Evolutionary conservation across 2,888 invertebrate species (phyloP).

Genomic region (Morpho achilles): DNA sequence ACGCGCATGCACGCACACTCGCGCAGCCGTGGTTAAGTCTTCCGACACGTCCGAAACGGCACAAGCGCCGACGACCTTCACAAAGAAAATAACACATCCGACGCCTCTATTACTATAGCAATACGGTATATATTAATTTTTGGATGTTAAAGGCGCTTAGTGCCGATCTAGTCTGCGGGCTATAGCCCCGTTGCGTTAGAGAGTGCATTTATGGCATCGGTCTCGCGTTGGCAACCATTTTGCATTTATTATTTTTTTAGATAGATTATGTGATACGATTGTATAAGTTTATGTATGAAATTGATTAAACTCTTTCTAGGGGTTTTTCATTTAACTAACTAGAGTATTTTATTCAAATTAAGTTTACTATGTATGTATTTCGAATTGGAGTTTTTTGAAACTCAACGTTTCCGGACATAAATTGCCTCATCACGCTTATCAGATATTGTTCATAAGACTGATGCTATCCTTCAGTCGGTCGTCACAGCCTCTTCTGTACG

Average conservation of each 20-base stretch:
- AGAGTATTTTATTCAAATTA: too few relatives aligned
- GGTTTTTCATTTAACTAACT: too few relatives aligned
- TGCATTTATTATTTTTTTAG: constrained; percentile 49
- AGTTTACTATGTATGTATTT: too few relatives aligned
- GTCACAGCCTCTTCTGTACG: too few relatives aligned
- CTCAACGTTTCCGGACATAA: too few relatives aligned
- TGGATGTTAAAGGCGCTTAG: constrained; percentile 35
- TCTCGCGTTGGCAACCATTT: constrained; percentile 68
- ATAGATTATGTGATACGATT: constrained; percentile 12
- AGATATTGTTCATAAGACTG: too few relatives aligned
- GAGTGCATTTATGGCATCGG: constrained; percentile 75
- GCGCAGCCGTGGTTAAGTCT: constrained; percentile 54
- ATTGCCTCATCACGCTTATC: too few relatives aligned
- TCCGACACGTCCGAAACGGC: constrained; percentile 32
- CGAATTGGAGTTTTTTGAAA: too few relatives aligned
- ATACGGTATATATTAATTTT: constrained; percentile 40
- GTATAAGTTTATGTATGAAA: neutral
- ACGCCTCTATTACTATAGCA: constrained; percentile 36
- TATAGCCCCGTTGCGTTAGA: constrained; percentile 73
- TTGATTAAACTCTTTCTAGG: too few relatives aligned
- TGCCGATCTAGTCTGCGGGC: constrained; percentile 32
- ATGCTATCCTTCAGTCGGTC: too few relatives aligned
- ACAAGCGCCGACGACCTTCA: constrained; percentile 65
- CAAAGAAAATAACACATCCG: constrained; percentile 64
- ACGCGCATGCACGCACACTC: constrained; percentile 47